These are phyloP conservation scores for Diarsia rubi DNA, from an alignment of 2,888 invertebrate species.

Conservation along the genomic window DNA sequence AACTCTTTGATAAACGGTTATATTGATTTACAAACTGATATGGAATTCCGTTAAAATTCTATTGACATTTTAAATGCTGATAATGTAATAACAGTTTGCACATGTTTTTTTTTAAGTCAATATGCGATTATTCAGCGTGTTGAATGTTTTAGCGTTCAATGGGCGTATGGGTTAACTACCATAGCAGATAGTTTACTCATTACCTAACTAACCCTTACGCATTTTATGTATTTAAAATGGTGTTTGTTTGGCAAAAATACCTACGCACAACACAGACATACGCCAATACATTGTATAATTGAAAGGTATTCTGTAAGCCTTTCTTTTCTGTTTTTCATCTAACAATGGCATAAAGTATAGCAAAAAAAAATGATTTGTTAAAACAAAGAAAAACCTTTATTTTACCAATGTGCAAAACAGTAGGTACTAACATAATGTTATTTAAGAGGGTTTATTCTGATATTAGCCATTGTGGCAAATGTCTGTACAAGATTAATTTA, in stretches of 20 bases:
- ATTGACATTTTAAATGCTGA: conserved; percentile 41
- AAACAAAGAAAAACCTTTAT: conserved; percentile 2
- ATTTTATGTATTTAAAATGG: conserved; percentile 4
- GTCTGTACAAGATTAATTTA: background rate
- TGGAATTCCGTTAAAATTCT: conserved; percentile 23
- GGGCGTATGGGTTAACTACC: background rate
- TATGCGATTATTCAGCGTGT: background rate
- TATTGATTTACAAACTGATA: conserved; percentile 44
- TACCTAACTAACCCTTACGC: no score
- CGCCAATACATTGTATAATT: background rate
- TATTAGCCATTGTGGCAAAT: background rate
- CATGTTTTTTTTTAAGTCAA: conserved; percentile 15
- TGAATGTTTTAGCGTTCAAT: conserved; percentile 5
- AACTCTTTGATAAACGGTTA: conserved; percentile 22
- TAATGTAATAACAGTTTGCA: conserved; percentile 33
- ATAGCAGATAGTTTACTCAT: no score
- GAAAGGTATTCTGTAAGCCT: background rate
- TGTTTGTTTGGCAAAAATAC: no score
- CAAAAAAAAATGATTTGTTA: background rate
- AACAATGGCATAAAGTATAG: background rate
- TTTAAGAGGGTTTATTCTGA: background rate
- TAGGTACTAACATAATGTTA: background rate
- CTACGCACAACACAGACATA: no score
- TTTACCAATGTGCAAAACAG: background rate
- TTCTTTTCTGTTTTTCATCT: background rate